Percentiles rank a stretch among this genome's conserved stretches.
phyloP scores from a whole-genome alignment of 1,140 invertebrate genomes.

The Samia ricini region DNA sequence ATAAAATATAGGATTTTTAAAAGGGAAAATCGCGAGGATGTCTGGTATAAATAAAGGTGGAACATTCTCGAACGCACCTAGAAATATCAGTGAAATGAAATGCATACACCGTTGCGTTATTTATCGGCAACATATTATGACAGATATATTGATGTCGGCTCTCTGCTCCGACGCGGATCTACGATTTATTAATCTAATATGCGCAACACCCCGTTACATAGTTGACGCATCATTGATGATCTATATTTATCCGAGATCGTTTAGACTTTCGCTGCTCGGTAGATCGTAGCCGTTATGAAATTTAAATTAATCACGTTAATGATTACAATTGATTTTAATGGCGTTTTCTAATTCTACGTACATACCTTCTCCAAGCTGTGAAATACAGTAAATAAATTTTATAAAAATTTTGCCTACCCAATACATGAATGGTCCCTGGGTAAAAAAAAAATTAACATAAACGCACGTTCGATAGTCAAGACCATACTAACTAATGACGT shows the following conservation, averaged over 20 bases:
- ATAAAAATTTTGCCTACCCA: no score
- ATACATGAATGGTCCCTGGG: no score
- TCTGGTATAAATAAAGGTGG: neutral
- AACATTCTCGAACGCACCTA: neutral
- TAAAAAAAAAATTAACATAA: no score
- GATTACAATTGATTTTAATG: no score
- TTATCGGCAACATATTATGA: slow-evolving; percentile 30
- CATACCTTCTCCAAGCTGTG: no score
- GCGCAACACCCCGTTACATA: slow-evolving; percentile 33
- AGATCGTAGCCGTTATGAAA: neutral
- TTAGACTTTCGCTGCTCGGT: slow-evolving; percentile 1
- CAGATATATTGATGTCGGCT: slow-evolving; percentile 43
- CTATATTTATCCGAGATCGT: slow-evolving; percentile 35
- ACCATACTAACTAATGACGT: no score
- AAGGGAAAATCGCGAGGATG: no score
- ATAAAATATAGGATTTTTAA: no score
- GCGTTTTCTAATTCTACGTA: no score
- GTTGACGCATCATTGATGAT: slow-evolving; percentile 47
- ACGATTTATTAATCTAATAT: slow-evolving; percentile 21
- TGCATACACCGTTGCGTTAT: slow-evolving; percentile 17
- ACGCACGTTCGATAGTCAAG: no score
- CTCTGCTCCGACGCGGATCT: slow-evolving; percentile 19
- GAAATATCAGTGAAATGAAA: neutral
- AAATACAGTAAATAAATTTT: no score
- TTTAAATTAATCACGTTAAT: neutral